Conservation (phyloP, 2,113 vertebrate genomes). For the Hemibagrus wyckioides region DNA sequence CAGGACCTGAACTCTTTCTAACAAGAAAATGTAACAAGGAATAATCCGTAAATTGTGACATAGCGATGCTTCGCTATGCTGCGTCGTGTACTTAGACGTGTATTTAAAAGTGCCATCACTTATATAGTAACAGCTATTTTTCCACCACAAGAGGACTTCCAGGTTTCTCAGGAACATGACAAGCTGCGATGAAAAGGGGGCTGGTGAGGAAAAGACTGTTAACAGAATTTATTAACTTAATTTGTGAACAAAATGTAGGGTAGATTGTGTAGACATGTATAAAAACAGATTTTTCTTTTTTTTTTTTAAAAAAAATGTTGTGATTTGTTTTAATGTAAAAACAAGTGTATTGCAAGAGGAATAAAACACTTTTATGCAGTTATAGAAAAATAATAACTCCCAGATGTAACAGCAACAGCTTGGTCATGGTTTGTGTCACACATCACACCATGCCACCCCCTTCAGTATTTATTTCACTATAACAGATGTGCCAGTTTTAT, state of each 20-base stretch:
- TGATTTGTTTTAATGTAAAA: background rate
- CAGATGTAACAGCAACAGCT: background rate
- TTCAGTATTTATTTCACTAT: background rate
- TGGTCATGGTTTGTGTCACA: background rate
- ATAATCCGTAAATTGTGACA: background rate
- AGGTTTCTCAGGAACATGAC: background rate
- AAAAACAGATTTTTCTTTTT: too few species aligned
- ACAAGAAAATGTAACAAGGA: background rate
- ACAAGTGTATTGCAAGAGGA: background rate
- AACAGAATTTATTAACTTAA: background rate
- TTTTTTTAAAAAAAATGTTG: background rate
- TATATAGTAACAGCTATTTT: background rate
- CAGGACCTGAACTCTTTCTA: background rate
- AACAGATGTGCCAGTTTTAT: background rate
- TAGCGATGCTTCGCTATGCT: too few species aligned
- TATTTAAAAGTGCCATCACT: background rate
- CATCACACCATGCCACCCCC: background rate
- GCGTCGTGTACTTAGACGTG: background rate
- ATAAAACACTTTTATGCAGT: background rate
- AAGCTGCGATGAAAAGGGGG: background rate
- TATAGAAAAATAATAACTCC: background rate
- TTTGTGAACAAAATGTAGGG: background rate
- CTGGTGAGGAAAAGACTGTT: background rate
- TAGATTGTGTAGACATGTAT: background rate
- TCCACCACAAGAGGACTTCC: background rate